Conservation (phyloP, 2,888 invertebrate species). For the Eustalomyia histrio region DNA sequence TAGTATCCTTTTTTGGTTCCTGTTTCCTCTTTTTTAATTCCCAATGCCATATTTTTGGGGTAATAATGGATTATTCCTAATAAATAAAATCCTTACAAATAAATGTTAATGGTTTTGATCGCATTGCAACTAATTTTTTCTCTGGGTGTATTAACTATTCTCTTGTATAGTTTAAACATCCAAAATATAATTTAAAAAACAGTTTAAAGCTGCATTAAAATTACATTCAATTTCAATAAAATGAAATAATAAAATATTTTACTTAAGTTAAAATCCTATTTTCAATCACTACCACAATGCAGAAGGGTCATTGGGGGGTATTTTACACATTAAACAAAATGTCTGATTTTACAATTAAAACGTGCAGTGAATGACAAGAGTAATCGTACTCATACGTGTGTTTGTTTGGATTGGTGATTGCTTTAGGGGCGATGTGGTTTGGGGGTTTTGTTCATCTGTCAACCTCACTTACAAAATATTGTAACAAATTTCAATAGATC, state of each 20-base stretch:
- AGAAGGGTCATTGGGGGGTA: not conserved
- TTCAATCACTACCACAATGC: not conserved
- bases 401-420: not conserved
- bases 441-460: not conserved
- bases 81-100: too few relatives aligned
- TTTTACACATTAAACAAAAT: not conserved
- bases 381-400: not conserved
- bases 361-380: slow-evolving; percentile 1
- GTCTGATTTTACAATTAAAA: not conserved
- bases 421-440: not conserved
- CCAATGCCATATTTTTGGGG: too few relatives aligned
- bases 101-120: too few relatives aligned
- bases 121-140: too few relatives aligned
- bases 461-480: not conserved
- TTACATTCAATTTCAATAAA: not conserved
- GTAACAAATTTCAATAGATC: slow-evolving; percentile 18
- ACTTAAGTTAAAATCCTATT: not conserved
- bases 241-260: not conserved
- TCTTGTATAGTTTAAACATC: too few relatives aligned
- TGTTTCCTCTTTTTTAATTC: too few relatives aligned
- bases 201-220: too few relatives aligned
- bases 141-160: too few relatives aligned
- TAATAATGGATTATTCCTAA: too few relatives aligned
- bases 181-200: too few relatives aligned
- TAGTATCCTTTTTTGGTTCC: too few relatives aligned